These are phyloP conservation scores for Drosophila santomea DNA, from an alignment of 1,140 invertebrate species.

Conservation along the genomic window DNA sequence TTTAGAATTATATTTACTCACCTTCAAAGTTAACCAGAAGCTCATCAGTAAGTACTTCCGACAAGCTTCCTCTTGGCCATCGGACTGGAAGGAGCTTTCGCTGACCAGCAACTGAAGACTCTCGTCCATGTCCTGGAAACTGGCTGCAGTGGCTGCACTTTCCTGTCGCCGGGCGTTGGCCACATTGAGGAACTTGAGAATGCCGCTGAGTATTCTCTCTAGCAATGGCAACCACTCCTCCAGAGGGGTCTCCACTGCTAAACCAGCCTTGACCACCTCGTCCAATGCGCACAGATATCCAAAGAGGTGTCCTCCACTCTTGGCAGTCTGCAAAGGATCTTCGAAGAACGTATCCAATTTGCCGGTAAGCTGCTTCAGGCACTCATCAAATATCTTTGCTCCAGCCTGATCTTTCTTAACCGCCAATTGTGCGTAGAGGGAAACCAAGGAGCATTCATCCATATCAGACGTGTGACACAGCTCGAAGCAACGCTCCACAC, in stretches of 20 bases:
- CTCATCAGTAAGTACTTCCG: conserved; percentile 89
- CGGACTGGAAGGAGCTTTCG: conserved; percentile 72
- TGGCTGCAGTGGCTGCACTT: conserved; percentile 78
- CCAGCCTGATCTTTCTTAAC: conserved; percentile 17
- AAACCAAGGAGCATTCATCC: conserved; percentile 62
- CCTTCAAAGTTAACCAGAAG: conserved; percentile 93
- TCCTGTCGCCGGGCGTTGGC: conserved; percentile 33
- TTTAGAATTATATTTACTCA: conserved; percentile 64
- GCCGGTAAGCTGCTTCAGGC: conserved; percentile 7
- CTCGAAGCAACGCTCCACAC: conserved; percentile 33
- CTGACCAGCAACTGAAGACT: conserved; percentile 85
- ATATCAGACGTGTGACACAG: conserved; percentile 55
- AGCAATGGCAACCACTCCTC: conserved; percentile 44
- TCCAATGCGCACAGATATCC: conserved; percentile 56
- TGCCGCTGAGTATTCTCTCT: conserved; percentile 43
- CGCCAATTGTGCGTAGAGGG: conserved; percentile 58
- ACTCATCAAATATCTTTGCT: conserved; percentile 25
- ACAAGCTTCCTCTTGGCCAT: conserved; percentile 84
- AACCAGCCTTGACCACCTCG: conserved; percentile 37
- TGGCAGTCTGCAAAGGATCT: conserved; percentile 55
- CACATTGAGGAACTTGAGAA: conserved; percentile 68
- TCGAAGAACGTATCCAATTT: conserved; percentile 30
- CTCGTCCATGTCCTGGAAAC: conserved; percentile 87
- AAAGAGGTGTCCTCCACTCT: conserved; percentile 63
- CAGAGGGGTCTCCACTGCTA: not conserved